Conservation (phyloP, 2,797 vertebrate species). For the Tokudaia muenninki region DNA sequence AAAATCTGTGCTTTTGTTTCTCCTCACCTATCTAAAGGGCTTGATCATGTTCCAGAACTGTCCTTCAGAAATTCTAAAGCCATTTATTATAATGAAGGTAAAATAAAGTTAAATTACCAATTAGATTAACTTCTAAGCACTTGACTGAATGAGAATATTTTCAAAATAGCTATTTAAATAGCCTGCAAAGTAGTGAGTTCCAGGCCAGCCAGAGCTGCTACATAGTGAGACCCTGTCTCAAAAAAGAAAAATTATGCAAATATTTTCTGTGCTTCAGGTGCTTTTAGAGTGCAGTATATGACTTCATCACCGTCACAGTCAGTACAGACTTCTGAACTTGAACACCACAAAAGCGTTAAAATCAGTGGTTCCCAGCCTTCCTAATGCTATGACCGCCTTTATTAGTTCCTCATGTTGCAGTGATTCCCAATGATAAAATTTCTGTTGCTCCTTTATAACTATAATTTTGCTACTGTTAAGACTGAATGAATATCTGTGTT, state of each 20-base stretch:
- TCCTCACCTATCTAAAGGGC: neutral
- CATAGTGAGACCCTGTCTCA: neutral
- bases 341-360: slow-evolving; percentile 44
- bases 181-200: neutral
- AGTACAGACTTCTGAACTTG: neutral
- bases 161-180: slow-evolving; percentile 48
- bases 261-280: slow-evolving; percentile 25
- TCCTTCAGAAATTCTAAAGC: slow-evolving; percentile 47
- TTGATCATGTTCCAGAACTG: neutral
- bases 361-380: neutral
- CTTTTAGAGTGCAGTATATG: neutral
- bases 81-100: neutral
- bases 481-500: neutral
- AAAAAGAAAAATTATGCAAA: neutral
- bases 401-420: neutral
- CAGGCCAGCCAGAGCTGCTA: neutral
- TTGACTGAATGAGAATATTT: slow-evolving; percentile 46
- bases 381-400: neutral
- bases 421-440: neutral
- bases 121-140: slow-evolving; percentile 23
- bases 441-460: neutral
- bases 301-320: slow-evolving; percentile 30
- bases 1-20: slow-evolving; percentile 14
- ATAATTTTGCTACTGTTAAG: neutral
- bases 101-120: slow-evolving; percentile 52